A percentile compares a stretch with the other conserved stretches of the same genome.
These are phyloP conservation scores for Sphyrna mokarran DNA, from an alignment of 2,113 vertebrate genomes.

Conservation along the genomic window DNA sequence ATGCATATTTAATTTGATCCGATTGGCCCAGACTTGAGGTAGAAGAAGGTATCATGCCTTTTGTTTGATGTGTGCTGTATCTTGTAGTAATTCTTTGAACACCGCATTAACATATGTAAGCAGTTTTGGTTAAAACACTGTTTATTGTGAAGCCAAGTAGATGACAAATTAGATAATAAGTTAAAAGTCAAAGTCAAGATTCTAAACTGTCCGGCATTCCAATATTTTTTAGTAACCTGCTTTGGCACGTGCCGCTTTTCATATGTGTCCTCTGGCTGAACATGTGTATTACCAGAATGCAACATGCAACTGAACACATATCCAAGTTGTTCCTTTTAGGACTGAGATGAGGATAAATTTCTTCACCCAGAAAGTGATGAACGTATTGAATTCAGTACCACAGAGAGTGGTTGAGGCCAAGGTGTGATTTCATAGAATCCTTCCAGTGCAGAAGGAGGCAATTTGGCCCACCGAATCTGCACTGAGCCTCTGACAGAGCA, in stretches of 20 bases:
- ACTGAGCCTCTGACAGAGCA: no score
- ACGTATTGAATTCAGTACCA: no score
- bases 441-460: no score
- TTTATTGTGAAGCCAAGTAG: background rate
- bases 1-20: background rate
- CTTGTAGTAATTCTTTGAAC: background rate
- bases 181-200: background rate
- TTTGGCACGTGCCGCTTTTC: background rate
- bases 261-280: background rate
- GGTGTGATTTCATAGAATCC: no score
- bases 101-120: background rate
- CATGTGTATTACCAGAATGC: background rate
- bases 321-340: background rate
- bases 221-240: conserved; percentile 19
- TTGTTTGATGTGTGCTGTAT: background rate
- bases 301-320: background rate
- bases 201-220: conserved; percentile 15
- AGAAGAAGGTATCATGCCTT: background rate
- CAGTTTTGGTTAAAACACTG: background rate
- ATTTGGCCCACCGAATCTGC: no score
- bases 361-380: no score
- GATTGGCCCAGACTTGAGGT: background rate
- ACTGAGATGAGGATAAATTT: no score
- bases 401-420: no score
- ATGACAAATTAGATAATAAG: conserved; percentile 16